phyloP scores from a whole-genome alignment of 2,888 invertebrate genomes.

The Leptinotarsa rubiginosa region DNA sequence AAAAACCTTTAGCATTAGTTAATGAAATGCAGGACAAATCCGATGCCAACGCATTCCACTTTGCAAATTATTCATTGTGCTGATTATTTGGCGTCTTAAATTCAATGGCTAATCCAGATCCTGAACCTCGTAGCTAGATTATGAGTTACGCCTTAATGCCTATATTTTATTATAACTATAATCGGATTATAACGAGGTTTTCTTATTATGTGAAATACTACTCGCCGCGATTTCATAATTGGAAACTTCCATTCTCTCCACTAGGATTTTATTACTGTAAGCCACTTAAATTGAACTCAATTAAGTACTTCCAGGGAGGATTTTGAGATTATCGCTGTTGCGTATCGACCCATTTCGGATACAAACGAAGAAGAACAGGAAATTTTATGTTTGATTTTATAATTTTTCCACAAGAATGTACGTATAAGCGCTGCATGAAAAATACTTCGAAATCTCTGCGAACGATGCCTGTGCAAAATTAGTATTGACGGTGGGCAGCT shows the following conservation, averaged over 20 bases:
- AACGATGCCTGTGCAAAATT: too few species aligned
- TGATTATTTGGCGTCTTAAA: background rate
- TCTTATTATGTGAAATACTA: slow-evolving; percentile 26
- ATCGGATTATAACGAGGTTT: slow-evolving; percentile 18
- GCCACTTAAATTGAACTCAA: slow-evolving; percentile 25
- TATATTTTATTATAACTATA: slow-evolving; percentile 30
- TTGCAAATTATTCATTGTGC: too few species aligned
- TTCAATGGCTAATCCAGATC: slow-evolving; percentile 2
- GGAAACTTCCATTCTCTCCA: slow-evolving; percentile 19
- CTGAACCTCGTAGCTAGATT: slow-evolving; percentile 16
- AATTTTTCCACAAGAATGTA: too few species aligned
- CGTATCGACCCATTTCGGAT: background rate
- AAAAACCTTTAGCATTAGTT: background rate
- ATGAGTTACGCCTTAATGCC: slow-evolving; percentile 28
- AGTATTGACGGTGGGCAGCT: too few species aligned
- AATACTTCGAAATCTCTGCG: too few species aligned
- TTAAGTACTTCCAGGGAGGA: slow-evolving; percentile 3
- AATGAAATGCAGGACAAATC: background rate
- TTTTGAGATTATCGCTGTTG: slow-evolving; percentile 2
- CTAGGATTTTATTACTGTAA: slow-evolving; percentile 27
- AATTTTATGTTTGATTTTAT: background rate
- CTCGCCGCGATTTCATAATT: slow-evolving; percentile 22
- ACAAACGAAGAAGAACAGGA: background rate
- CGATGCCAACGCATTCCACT: background rate
- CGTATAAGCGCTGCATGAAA: too few species aligned